Evolutionary conservation across 2,888 invertebrate genomes (phyloP), one percentile per base, ranked within the genome.

Genomic region (Phalera bucephala): DNA sequence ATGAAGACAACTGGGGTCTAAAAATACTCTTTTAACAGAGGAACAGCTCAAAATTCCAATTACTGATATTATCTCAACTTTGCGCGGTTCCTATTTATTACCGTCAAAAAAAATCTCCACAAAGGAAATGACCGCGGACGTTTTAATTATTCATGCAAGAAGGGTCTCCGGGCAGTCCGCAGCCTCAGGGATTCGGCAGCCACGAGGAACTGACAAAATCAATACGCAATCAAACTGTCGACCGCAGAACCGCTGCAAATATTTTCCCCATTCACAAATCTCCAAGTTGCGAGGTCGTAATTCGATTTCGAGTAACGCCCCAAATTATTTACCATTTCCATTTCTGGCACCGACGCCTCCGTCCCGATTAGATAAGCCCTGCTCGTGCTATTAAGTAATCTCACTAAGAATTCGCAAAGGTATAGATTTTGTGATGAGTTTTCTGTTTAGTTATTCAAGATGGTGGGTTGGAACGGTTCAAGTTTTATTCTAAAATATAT

Each of bases 191-290:
- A 40, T 42, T 36, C 35, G 40, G 36, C 42, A 36, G 21, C 48
- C 43, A 35, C 17, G 35, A 36, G 40, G 46, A 58, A 66, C 61
- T 60, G 41, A 38, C 38, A 44, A 62, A 69, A 72, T 75, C 79
- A 70, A 77, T 77, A 72, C 64, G 71, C 66, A 80, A 80, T 80
- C 72, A 70, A 63, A 61, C 58, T 63, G 71, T 77, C 78, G 64
- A 52, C 62, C 62, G 52, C 75, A 75, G 68, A 56, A 59, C 55
- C 48, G 57, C 59, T 57, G 69, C 72, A 67, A 73, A 72, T 70
- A 75, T 71, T 72, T 70, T 63, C 56, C 58, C 27, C 58, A 64
- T 67, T 72, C 63, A 64, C 65, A 61, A 59, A 52, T 57, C 54
- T 34, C 49, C 28, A 45, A 35, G 52, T 45, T 36, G n/a, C 35